Conservation (phyloP, 2,113 vertebrate genomes). For the Atherinomorus stipes region DNA sequence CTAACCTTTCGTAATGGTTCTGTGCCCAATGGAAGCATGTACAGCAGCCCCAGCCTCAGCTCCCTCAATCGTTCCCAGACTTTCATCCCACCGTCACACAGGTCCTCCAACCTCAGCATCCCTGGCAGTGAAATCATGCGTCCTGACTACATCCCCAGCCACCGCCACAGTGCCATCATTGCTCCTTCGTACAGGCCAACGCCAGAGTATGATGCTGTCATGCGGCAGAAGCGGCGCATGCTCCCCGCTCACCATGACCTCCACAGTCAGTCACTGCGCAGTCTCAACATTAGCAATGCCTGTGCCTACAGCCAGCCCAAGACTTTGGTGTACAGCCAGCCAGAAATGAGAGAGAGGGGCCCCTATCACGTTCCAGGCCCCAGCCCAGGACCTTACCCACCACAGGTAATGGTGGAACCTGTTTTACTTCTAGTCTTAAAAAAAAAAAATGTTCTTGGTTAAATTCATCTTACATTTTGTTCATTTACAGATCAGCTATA, state of each 20-base stretch:
- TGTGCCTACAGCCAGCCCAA: conserved; percentile 92
- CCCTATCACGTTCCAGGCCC: conserved; percentile 77
- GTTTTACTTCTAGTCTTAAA: not conserved
- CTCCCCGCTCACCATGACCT: conserved; percentile 85
- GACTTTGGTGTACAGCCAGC: conserved; percentile 95
- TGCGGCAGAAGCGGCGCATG: conserved; percentile 91
- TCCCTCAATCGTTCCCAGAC: conserved; percentile 95
- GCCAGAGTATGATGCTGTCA: conserved; percentile 95
- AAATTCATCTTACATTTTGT: conserved; percentile 1
- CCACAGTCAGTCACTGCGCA: conserved; percentile 95
- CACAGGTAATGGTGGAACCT: conserved; percentile 64
- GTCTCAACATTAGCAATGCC: conserved; percentile 93
- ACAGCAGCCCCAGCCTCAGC: conserved; percentile 93
- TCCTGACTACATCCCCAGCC: conserved; percentile 93
- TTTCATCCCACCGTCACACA: conserved; percentile 90
- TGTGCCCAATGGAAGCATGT: conserved; percentile 93
- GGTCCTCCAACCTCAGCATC: conserved; percentile 96
- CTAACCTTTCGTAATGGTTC: conserved; percentile 90
- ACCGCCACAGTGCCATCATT: conserved; percentile 95
- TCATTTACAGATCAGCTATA: conserved; percentile 84
- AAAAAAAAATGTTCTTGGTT: not conserved
- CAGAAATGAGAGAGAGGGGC: conserved; percentile 91
- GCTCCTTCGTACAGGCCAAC: conserved; percentile 96
- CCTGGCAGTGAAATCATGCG: conserved; percentile 94
- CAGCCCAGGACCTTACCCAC: conserved; percentile 81